phyloP scores from a whole-genome alignment of 2,888 invertebrate genomes.

The Myopa testacea region DNA sequence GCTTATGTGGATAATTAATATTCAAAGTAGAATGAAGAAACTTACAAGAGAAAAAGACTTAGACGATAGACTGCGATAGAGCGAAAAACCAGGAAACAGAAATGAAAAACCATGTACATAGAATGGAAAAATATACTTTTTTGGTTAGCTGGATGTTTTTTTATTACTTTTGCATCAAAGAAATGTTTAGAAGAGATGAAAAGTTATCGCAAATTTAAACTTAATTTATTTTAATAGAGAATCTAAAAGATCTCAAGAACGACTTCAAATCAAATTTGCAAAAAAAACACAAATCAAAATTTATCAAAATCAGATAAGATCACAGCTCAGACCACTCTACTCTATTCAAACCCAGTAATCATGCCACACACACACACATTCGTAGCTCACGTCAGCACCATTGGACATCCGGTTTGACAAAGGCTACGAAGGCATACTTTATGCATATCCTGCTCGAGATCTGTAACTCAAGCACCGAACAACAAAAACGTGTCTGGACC shows the following conservation, averaged over 20 bases:
- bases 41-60: neutral
- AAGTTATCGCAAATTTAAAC: no score
- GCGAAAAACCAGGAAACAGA: neutral
- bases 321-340: neutral
- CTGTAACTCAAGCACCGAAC: neutral
- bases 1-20: neutral
- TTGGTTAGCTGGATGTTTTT: neutral
- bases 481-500: neutral
- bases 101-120: neutral
- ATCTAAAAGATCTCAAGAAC: no score
- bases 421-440: neutral
- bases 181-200: no score
- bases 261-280: neutral
- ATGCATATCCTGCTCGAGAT: neutral
- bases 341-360: neutral
- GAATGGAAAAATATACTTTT: neutral
- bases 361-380: neutral
- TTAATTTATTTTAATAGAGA: no score
- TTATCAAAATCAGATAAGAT: conserved; percentile 4
- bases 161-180: no score
- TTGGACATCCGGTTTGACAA: conserved; percentile 17
- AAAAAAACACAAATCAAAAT: neutral
- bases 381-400: conserved; percentile 17
- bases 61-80: neutral
- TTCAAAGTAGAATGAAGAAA: neutral